Base-by-base conservation (phyloP, 2,888 invertebrate species). In the Leptothorax acervorum region DNA sequence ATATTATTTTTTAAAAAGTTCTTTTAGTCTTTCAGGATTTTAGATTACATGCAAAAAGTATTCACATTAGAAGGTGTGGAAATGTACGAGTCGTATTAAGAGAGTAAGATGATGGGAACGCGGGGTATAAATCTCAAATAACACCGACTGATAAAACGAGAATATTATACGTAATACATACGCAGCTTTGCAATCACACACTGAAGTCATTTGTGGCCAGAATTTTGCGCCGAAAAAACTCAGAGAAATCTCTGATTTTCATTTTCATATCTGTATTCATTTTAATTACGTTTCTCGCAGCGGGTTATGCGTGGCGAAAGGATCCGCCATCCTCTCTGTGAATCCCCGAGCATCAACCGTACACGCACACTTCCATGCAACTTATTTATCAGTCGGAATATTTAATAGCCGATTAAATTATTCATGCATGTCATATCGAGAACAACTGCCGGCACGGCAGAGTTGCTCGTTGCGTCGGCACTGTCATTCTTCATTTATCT, bases 331-430 rank as follows among this genome's bases (percentile, higher is more conserved):
- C 31, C 55, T 63, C 35, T 57, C 35, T n/a, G 55, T 12, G 62
- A 73, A 83, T 75, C 15, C 45, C 28, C n/a, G 23, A 42, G 18
- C 53, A 74, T 45, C 55, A 42, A 45, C 45, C 28, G 4, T 15
- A 23, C 45, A 23, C 45, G 9, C 45, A 60, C 78, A 35, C 57
- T 87, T 71, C 42, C 57, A 68, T 39, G 63, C 70, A 60, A 79
- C 73, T 79, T 79, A 79, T 88, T 85, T 83, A 81, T 88, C 88
- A 82, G 60, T 55, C 53, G 68, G 75, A 79, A 84, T 76, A 82
- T 85, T 86, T 82, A 86, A 85, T 81, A 39, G 81, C 28, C 51
- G 18, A 73, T 73, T 81, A 83, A 86, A 89, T 87, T 86, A 76
- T 88, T 86, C 65, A 81, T 78, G 76, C 63, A 66, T 53, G 79